Evolutionary conservation across 30 jellyfish, hydroid and myxozoan species (phyloP).

Genomic region (Nemopilema nomurai): DNA sequence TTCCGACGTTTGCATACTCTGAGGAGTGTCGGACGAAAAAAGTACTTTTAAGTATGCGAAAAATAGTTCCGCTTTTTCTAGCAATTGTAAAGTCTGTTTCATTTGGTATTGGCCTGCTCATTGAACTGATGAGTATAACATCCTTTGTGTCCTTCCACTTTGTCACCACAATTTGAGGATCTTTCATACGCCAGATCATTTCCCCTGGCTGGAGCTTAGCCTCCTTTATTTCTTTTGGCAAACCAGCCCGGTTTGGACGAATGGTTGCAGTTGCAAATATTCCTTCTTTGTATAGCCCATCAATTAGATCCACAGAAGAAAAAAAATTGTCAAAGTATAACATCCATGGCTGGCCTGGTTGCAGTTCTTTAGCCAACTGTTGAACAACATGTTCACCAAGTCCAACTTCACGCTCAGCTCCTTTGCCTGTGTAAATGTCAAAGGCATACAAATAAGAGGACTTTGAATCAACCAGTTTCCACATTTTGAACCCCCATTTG

Average conservation of each 20-base stretch:
- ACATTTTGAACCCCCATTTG: background rate
- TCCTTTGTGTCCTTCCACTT: conserved; percentile 43
- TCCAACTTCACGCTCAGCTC: conserved; percentile 5
- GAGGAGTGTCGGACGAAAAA: too few species aligned
- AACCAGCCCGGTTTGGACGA: conserved; percentile 17
- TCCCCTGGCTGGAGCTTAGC: conserved; percentile 36
- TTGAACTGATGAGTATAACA: conserved; percentile 25
- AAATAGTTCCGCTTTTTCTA: too few species aligned
- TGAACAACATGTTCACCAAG: conserved; percentile 20
- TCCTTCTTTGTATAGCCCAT: conserved; percentile 24
- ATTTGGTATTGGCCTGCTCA: conserved; percentile 32
- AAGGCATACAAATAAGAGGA: conserved; percentile 13
- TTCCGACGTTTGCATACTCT: too few species aligned
- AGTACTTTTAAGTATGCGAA: too few species aligned
- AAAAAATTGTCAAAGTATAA: conserved; percentile 16
- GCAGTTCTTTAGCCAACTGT: conserved; percentile 35
- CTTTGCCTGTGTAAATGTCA: conserved; percentile 31
- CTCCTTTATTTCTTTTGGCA: conserved; percentile 20
- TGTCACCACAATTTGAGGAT: conserved; percentile 24
- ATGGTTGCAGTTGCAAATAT: conserved; percentile 44
- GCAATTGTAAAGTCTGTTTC: too few species aligned
- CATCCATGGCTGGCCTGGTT: conserved; percentile 31
- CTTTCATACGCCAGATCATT: conserved; percentile 35
- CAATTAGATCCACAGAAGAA: conserved; percentile 34
- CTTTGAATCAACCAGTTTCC: conserved; percentile 6